Base-by-base conservation (phyloP, 2,888 invertebrate species). In the Megamerina dolium region DNA sequence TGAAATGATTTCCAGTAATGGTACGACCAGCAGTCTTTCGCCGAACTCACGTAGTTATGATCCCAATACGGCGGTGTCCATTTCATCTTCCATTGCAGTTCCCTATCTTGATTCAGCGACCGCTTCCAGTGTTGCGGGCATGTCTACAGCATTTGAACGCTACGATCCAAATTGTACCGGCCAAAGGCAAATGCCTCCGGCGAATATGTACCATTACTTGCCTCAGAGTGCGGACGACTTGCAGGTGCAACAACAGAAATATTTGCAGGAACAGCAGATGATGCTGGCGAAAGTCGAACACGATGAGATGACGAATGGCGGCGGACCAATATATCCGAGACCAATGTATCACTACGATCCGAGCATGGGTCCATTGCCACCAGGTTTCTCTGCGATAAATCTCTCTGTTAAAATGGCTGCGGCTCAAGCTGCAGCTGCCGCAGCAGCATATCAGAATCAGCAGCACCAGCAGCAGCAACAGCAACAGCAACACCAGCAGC, bases 311-410 rank as follows among this genome's bases (percentile, higher is more conserved):
- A 47, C 66, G 19, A 63, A 61, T 20, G 51, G 50, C 6, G 51
- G 50, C 6, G 83, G 83, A 41, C 85, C 86, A 14, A 77, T 85
- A 44, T 86, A 86, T 69, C 86, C 86, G 53, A 83, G 86, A 70
- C 86, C 86, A 55, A 84, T 87, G 81, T 87, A 87, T 74, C 86
- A 86, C 72, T 86, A 86, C 73, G 86, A 86, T 65, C 79, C 82
- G 35, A 76, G 81, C 61, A 78, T 79, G 57, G 82, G 82, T 42
- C 80, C 81, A 43, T 76, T 84, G 54, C 85, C 83, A 47, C 82
- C 84, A 31, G 85, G 84, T 52, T 83, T 85, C 75, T 84, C 85
- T 34, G 86, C 85, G 54, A 87, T 87, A 68, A 87, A 85, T 77
- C 76, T 86, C 57, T 87, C 85, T 55, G 89, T 89, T 61, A 90